These are phyloP conservation scores for Morpho deidamia DNA, from an alignment of 2,888 invertebrate species.

Conservation along the genomic window DNA sequence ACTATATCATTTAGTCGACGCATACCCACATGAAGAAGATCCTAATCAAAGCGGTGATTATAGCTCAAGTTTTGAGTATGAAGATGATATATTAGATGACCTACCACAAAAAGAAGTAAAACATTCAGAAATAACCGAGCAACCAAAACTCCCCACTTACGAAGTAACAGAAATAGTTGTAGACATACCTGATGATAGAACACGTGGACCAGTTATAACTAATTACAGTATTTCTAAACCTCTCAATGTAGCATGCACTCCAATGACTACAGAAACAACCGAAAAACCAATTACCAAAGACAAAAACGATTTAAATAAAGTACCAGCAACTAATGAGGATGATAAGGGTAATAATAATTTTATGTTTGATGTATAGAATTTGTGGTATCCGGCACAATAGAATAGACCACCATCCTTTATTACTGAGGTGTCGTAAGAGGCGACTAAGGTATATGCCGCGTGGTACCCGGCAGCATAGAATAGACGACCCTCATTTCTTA, in stretches of 20 bases:
- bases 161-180: conserved; percentile 52
- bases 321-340: conserved; percentile 18
- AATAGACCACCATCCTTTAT: too few relatives aligned
- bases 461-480: too few relatives aligned
- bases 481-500: too few relatives aligned
- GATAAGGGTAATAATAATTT: conserved; percentile 23
- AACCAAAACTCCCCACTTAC: conserved; percentile 30
- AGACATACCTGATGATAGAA: conserved; percentile 48
- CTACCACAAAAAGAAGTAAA: background rate
- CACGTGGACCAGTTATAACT: conserved; percentile 35
- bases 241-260: conserved; percentile 33
- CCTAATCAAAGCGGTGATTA: background rate
- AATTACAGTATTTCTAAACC: conserved; percentile 36
- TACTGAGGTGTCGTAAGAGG: too few relatives aligned
- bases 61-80: conserved; percentile 1
- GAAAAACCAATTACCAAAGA: background rate
- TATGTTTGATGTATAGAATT: too few relatives aligned
- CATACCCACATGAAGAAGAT: background rate
- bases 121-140: background rate
- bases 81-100: conserved; percentile 1
- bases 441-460: too few relatives aligned
- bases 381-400: too few relatives aligned
- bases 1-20: background rate
- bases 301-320: conserved; percentile 9
- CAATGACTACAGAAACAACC: conserved; percentile 13